Conservation (phyloP, 2,113 vertebrate genomes). For the Larimichthys polyactis region DNA sequence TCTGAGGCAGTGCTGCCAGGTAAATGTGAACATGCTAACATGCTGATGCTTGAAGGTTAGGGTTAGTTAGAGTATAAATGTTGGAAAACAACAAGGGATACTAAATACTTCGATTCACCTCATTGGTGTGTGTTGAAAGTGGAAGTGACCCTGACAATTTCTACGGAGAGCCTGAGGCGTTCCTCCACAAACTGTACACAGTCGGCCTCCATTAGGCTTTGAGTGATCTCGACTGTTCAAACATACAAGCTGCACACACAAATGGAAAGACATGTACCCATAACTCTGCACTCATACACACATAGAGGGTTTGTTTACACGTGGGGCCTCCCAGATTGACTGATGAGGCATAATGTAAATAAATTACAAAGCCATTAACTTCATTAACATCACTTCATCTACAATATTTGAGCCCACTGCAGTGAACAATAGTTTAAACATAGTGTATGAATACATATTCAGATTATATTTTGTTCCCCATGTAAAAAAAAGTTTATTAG, state of each 20-base stretch:
- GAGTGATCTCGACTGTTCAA: conserved; percentile 21
- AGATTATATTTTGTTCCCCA: background rate
- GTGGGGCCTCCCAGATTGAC: conserved; percentile 17
- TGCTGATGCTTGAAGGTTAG: too few species aligned
- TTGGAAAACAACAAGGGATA: background rate
- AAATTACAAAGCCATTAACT: conserved; percentile 55
- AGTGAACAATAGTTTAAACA: background rate
- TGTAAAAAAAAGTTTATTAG: background rate
- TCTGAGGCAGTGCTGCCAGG: background rate
- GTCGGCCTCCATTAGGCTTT: background rate
- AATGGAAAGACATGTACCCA: conserved; percentile 1
- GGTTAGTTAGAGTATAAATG: background rate
- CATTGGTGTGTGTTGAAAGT: background rate
- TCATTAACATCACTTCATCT: conserved; percentile 35
- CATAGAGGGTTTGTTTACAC: background rate
- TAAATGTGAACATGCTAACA: background rate
- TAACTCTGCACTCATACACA: background rate
- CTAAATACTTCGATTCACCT: background rate
- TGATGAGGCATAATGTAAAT: conserved; percentile 52
- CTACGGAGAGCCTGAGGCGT: background rate
- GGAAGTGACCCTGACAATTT: background rate
- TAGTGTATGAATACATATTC: background rate
- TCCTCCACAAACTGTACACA: background rate
- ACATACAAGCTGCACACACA: conserved; percentile 1
- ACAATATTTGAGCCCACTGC: background rate